Base-by-base conservation (phyloP, 2,113 vertebrate genomes). In the Xiphias gladius region DNA sequence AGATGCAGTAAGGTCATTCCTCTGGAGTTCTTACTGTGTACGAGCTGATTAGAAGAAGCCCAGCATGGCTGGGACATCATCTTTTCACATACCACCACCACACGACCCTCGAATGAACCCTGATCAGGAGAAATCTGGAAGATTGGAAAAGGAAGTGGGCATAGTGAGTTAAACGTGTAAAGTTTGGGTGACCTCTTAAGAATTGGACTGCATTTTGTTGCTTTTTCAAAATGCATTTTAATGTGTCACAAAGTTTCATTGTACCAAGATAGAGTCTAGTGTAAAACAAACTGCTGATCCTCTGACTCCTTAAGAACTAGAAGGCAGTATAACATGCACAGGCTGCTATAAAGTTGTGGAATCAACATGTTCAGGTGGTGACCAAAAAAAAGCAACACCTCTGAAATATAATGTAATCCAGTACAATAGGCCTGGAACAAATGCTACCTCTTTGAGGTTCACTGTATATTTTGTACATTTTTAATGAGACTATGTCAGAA, bases 21-120 rank as follows among this genome's bases (percentile, higher is more conserved):
- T 71, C 98, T 95, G 94, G 98, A 99, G 26, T 97, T 99, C 94
- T 99, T 99, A 0, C 96, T 98, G 77, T 99, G 98, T 90, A 99
- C 97, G 66, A 99, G 93, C 90, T 98, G 98, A 93, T 98, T 99
- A 79, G 98, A 99, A 88, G 98, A 98, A 5, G 97, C 96, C 98
- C 98, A 99, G 93, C 98, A 99, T 12, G 98, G 96, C 9, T 98
- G 96, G 84, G 96, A 97, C 98, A 99, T 99, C 98, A 99, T 99
- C 96, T 99, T 99, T 92, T 99, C 98, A 30, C 98, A 99, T 24
- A 99, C 98, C 13, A 99, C 97, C 54, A 99, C 98, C 76, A 99
- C 98, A 0, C 98, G 97, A 79, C 97, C 97, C 94, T 99, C 98
- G 4, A 99, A 99, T 66, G 98, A 99, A 93, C 96, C 96, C 5